Evolutionary conservation across 2,797 vertebrate species (phyloP).

Genomic region (Centroberyx gerrardi): DNA sequence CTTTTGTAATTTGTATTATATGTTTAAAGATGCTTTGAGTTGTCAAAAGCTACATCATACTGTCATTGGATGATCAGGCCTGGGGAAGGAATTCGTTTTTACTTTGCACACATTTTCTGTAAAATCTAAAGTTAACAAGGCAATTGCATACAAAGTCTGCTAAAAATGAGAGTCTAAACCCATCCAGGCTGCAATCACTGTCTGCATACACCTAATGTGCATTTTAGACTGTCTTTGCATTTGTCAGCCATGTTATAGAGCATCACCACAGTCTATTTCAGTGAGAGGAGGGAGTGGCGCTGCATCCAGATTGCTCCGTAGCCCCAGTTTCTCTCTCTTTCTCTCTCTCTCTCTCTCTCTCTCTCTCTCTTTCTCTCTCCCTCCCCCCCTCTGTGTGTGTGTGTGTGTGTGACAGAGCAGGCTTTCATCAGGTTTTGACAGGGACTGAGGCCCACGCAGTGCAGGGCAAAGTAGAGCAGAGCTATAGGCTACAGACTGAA

Average conservation of each 20-base stretch:
- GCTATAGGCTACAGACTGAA: conserved; percentile 29
- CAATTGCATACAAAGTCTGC: background rate
- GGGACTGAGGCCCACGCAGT: conserved; percentile 37
- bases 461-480: conserved; percentile 47
- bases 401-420: conserved; percentile 41
- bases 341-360: too few relatives aligned
- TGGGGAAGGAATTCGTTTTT: background rate
- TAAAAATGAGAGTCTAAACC: background rate
- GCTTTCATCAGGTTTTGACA: conserved; percentile 46
- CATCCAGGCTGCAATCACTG: background rate
- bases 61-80: background rate
- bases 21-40: background rate
- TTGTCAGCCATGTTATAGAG: conserved; percentile 7
- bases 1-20: background rate
- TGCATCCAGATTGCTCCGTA: conserved; percentile 38
- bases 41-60: background rate
- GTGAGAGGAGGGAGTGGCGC: conserved; percentile 37
- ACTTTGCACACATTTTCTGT: too few relatives aligned
- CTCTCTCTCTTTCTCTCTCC: too few relatives aligned
- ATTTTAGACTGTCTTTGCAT: background rate
- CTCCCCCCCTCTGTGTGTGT: background rate
- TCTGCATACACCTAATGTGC: background rate
- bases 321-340: conserved; percentile 18
- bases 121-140: background rate
- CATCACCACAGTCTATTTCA: conserved; percentile 8